phyloP scores from a whole-genome alignment of 2,113 vertebrate species.

The Panurus biarmicus region DNA sequence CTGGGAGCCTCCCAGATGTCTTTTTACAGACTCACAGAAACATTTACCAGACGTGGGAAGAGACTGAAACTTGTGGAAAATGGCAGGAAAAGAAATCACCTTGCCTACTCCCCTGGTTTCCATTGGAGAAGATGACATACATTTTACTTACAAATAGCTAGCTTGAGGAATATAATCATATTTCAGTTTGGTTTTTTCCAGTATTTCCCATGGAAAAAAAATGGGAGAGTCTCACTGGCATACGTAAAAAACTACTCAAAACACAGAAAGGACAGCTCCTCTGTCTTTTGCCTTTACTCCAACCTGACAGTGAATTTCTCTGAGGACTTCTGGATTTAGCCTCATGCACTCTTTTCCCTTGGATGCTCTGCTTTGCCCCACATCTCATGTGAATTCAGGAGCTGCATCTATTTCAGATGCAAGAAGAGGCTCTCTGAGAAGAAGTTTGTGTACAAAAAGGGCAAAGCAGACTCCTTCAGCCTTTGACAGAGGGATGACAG shows the following conservation, averaged over 20 bases:
- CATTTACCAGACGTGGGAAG: background rate
- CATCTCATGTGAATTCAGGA: background rate
- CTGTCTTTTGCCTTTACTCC: background rate
- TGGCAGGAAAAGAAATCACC: background rate
- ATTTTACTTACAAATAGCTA: background rate
- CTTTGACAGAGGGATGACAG: background rate
- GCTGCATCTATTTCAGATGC: constrained; percentile 14
- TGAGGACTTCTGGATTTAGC: background rate
- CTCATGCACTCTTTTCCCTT: background rate
- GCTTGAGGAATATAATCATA: background rate
- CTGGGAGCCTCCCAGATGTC: background rate
- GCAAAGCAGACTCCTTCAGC: background rate
- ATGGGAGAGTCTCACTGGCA: background rate
- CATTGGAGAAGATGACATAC: background rate
- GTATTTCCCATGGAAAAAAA: background rate
- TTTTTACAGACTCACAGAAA: background rate
- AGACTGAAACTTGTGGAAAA: background rate
- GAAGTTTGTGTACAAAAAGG: background rate
- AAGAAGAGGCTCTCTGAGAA: background rate
- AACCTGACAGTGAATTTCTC: constrained; percentile 41
- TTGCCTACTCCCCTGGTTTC: background rate
- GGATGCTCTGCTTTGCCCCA: background rate
- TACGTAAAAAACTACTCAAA: background rate
- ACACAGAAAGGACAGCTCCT: background rate
- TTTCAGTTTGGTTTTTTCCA: background rate